phyloP scores from a whole-genome alignment of 2,888 invertebrate species.

The Eupithecia insigniata region DNA sequence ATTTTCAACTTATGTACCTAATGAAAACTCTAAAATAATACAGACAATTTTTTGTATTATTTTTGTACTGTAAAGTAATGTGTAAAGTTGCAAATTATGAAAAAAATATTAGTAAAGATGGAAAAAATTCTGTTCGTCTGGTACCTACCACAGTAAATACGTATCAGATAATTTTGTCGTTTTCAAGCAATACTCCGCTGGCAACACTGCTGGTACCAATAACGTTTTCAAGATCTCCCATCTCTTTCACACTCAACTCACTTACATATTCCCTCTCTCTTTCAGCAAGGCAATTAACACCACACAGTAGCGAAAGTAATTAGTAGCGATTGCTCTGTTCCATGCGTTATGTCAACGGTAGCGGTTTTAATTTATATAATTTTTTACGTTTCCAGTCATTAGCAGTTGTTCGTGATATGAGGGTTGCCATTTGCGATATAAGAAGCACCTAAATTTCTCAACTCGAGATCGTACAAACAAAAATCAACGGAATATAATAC shows the following conservation, averaged over 20 bases:
- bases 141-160: neutral
- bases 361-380: constrained; percentile 46
- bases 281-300: constrained; percentile 73
- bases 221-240: constrained; percentile 62
- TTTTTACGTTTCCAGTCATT: constrained; percentile 55
- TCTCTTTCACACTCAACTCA: constrained; percentile 49
- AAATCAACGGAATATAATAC: no score
- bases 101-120: neutral
- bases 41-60: no score
- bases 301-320: constrained; percentile 81
- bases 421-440: neutral
- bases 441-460: neutral
- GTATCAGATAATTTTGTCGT: neutral
- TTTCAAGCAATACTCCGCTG: neutral
- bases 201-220: constrained; percentile 52
- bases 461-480: no score
- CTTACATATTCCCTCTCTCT: constrained; percentile 49
- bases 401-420: constrained; percentile 43
- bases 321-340: constrained; percentile 73
- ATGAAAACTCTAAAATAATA: no score
- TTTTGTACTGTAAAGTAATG: no score
- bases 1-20: neutral
- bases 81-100: no score
- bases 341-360: constrained; percentile 66
- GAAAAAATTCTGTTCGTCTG: no score